These are phyloP conservation scores for Melipona bicolor DNA, from an alignment of 2,888 invertebrate species.

Conservation along the genomic window DNA sequence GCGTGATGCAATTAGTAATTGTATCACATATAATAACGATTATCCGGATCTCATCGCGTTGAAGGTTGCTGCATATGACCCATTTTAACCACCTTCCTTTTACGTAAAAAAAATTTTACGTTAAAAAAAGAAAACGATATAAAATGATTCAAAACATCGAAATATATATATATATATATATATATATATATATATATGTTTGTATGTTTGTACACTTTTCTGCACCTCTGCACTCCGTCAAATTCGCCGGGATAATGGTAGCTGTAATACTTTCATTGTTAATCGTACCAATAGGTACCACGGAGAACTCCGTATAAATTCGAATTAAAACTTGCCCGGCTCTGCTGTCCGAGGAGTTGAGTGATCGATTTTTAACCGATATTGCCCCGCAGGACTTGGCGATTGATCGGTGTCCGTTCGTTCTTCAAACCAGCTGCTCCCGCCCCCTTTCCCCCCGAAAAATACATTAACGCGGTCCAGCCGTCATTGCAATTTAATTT, in stretches of 20 bases:
- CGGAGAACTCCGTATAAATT: background rate
- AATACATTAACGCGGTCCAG: background rate
- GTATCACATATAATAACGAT: too few relatives aligned
- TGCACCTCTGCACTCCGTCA: background rate
- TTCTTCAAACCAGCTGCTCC: background rate
- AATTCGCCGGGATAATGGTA: background rate
- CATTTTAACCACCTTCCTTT: too few relatives aligned
- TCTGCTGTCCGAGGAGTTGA: background rate
- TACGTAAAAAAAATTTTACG: too few relatives aligned
- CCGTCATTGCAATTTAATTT: background rate
- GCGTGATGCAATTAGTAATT: too few relatives aligned
- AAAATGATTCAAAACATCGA: too few relatives aligned
- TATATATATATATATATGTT: too few relatives aligned
- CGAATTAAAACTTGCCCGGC: background rate
- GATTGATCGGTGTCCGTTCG: background rate
- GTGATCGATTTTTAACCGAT: background rate
- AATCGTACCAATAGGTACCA: background rate
- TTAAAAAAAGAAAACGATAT: too few relatives aligned
- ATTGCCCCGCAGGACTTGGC: background rate
- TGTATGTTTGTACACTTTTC: background rate
- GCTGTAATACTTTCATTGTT: background rate
- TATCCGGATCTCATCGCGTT: too few relatives aligned
- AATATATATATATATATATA: too few relatives aligned
- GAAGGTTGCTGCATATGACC: too few relatives aligned
- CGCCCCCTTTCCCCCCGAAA: too few relatives aligned